A percentile compares a stretch with the other conserved stretches of the same genome.
These are phyloP conservation scores for Proisotoma minuta DNA, from an alignment of 2,888 invertebrate genomes.

Conservation along the genomic window DNA sequence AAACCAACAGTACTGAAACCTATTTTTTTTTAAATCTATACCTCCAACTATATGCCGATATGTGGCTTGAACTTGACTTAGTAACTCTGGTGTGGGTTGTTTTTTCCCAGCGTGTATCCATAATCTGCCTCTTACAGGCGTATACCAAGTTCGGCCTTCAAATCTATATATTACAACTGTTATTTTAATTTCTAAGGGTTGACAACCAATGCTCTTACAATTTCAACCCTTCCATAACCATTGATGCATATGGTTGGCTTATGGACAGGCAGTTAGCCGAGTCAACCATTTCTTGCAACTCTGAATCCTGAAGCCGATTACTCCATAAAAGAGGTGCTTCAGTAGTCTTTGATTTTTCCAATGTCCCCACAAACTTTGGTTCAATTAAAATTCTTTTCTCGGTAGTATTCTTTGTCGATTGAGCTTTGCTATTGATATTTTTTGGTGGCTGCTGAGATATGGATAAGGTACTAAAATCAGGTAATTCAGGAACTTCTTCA, in stretches of 20 bases:
- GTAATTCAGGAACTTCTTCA: conserved; percentile 51
- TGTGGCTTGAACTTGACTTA: conserved; percentile 65
- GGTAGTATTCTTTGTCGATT: conserved; percentile 6
- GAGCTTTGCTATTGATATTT: conserved; percentile 8
- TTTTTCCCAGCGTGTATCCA: conserved; percentile 91
- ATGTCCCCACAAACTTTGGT: conserved; percentile 36
- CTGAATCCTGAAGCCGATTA: conserved; percentile 67
- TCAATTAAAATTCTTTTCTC: conserved; percentile 11
- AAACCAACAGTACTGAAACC: background rate
- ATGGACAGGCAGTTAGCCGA: conserved; percentile 83
- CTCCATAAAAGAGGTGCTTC: conserved; percentile 37
- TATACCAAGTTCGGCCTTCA: conserved; percentile 92
- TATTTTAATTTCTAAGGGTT: conserved; percentile 1
- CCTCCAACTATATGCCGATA: conserved; percentile 55
- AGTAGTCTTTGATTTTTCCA: conserved; percentile 24
- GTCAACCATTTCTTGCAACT: conserved; percentile 76
- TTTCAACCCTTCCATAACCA: conserved; percentile 88
- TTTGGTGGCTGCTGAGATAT: too few species aligned
- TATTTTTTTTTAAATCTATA: conserved; percentile 16
- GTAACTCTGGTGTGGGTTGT: conserved; percentile 64
- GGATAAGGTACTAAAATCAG: background rate
- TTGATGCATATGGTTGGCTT: conserved; percentile 94
- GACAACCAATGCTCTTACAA: conserved; percentile 56
- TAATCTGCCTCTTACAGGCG: conserved; percentile 80
- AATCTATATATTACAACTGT: conserved; percentile 58